Conservation (phyloP, 1,140 invertebrate species). For the Drosophila nikananu region DNA sequence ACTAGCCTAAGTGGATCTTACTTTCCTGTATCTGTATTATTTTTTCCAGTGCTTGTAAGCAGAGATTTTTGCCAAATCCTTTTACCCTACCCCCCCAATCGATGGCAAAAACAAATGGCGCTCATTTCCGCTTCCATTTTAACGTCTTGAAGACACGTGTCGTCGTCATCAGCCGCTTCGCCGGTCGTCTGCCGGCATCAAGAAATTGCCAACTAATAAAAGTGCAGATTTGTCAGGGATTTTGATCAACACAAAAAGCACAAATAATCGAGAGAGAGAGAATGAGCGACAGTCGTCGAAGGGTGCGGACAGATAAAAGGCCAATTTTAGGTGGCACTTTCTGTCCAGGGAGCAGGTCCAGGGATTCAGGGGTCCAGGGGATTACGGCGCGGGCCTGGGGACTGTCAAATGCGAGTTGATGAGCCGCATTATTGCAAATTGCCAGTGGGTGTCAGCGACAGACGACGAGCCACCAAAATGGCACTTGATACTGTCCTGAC, state of each 20-base stretch:
- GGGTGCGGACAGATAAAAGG: constrained; percentile 50
- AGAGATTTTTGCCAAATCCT: constrained; percentile 49
- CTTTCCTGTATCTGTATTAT: neutral
- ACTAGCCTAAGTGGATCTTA: rapidly evolving
- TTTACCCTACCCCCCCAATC: constrained; percentile 13
- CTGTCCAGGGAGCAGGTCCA: constrained; percentile 19
- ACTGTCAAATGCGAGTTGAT: constrained; percentile 66
- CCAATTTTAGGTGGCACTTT: constrained; percentile 67
- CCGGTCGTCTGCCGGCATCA: constrained; percentile 27
- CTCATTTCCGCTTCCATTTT: constrained; percentile 62
- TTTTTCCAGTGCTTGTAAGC: constrained; percentile 49
- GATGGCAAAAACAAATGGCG: constrained; percentile 55
- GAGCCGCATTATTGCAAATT: constrained; percentile 73
- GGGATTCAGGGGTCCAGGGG: neutral
- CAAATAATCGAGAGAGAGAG: constrained; percentile 27
- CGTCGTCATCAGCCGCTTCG: constrained; percentile 19
- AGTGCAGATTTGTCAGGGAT: constrained; percentile 76
- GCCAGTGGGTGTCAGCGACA: constrained; percentile 62
- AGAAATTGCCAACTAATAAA: constrained; percentile 75
- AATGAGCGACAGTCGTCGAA: constrained; percentile 2
- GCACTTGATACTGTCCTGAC: constrained; percentile 56
- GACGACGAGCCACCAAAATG: constrained; percentile 18
- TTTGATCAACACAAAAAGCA: constrained; percentile 46
- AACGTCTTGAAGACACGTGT: constrained; percentile 75
- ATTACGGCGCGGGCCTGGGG: neutral